Evolutionary conservation across 2,113 vertebrate species (phyloP).

Genomic region (Malurus alboscapulatus): DNA sequence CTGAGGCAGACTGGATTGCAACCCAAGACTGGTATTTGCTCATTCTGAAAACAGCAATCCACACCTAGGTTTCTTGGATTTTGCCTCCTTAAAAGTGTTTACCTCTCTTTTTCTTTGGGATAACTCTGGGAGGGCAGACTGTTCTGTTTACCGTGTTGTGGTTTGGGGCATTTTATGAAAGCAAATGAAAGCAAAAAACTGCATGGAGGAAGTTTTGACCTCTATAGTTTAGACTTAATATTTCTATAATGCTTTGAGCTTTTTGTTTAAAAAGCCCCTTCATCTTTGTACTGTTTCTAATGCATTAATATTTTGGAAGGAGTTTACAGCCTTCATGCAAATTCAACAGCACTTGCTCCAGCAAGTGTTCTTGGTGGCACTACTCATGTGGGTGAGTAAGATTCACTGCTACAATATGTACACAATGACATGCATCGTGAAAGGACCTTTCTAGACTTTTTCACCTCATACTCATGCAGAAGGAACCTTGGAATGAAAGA

Average conservation of each 20-base stretch:
- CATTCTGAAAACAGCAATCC: not conserved
- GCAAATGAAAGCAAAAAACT: not conserved
- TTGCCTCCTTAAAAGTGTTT: not conserved
- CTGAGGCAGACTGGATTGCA: not conserved
- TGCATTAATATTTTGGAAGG: not conserved
- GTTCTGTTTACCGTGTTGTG: not conserved
- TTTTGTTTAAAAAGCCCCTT: not conserved
- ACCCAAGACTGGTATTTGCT: not conserved
- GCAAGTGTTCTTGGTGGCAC: not conserved
- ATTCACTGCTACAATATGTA: not conserved
- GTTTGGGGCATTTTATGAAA: not conserved
- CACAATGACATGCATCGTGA: not conserved
- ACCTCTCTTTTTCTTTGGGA: not conserved
- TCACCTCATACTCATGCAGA: conserved; percentile 57
- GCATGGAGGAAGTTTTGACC: not conserved
- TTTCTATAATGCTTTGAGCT: not conserved
- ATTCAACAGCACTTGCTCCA: not conserved
- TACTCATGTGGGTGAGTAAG: not conserved
- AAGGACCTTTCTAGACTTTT: conserved; percentile 47
- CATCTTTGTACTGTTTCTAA: not conserved
- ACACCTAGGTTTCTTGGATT: not conserved
- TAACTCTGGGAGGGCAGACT: not conserved
- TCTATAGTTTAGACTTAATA: not conserved
- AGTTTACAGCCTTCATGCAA: not conserved
- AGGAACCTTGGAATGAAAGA: conserved; percentile 61